These are phyloP conservation scores for Octopus sinensis DNA, from an alignment of 1,140 invertebrate species.

Conservation along the genomic window DNA sequence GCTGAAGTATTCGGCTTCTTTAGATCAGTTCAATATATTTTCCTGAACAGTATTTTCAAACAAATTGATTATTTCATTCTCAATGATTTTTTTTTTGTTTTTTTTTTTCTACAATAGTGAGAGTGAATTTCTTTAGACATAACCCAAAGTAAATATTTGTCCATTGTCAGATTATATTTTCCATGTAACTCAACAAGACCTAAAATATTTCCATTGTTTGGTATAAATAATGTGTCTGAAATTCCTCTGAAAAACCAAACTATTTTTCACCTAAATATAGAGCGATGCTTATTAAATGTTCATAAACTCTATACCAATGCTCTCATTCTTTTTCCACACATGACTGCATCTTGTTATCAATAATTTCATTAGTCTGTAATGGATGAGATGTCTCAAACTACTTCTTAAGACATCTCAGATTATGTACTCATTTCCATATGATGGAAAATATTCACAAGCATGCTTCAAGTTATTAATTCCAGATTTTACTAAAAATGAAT, in stretches of 20 bases:
- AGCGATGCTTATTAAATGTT: not conserved
- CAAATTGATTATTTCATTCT: slow-evolving; percentile 8
- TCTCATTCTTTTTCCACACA: not conserved
- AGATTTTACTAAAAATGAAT: too few species aligned
- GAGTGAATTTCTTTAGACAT: not conserved
- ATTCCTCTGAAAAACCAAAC: not conserved
- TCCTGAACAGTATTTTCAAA: slow-evolving; percentile 4
- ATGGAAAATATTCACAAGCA: too few species aligned
- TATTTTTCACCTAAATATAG: not conserved
- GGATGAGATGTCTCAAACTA: too few species aligned
- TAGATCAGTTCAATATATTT: slow-evolving; percentile 2
- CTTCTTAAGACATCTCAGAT: too few species aligned
- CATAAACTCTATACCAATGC: not conserved
- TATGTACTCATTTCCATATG: too few species aligned
- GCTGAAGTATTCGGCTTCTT: slow-evolving; percentile 7
- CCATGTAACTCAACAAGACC: not conserved
- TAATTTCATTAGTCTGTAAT: too few species aligned
- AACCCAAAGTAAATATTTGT: slow-evolving; percentile 2
- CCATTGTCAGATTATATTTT: slow-evolving; percentile 6
- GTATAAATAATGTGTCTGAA: slow-evolving; percentile 8
- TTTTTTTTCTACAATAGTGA: not conserved
- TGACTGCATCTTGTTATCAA: too few species aligned
- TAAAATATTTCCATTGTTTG: slow-evolving; percentile 5
- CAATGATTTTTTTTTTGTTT: not conserved
- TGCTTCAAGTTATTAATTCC: too few species aligned